Base-by-base conservation (phyloP, 2,113 vertebrate genomes). In the Rynchops niger region DNA sequence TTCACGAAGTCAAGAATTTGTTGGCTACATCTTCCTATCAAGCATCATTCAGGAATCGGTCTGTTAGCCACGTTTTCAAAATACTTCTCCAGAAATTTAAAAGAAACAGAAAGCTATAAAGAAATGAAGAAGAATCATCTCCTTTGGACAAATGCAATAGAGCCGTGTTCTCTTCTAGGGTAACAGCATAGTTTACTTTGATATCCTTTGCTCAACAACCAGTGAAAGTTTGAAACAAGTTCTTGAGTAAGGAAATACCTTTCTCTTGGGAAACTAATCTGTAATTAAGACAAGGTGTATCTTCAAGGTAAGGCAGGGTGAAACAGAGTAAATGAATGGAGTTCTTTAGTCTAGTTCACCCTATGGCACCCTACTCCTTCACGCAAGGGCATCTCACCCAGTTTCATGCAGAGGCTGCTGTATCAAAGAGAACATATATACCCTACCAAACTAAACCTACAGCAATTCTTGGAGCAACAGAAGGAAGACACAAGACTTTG, bases 261-360 rank as follows among this genome's bases (percentile, higher is more conserved):
- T 82, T 71, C 43, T 55, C 22, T 42, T 26, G 22, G 30, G 45
- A 77, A 82, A 82, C 15, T 34, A 34, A 53, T 55, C 45, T 65
- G 30, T 29, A 66, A 61, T 55, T 16, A 61, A 72, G 77, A 38
- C 22, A 9, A 8, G 8, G 47, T 34, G 11, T 38, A 49, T 36
- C 30, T 66, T 29, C 43, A 49, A 53, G 15, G n/a, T 53, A 86
- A 82, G 34, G 19, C 58, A 77, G 19, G 6, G 30, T 53, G 45
- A 86, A 59, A 49, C 4, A 0, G 0, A 43, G 23, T 56, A n/a
- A 74, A 45, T 2, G 1, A 52, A 52, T 1, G 1, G 16, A 70
- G 38, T 47, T 70, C 21, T 58, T 70, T 23, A 32, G 45, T 27
- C 58, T 72, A 42, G 29, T 70, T 77, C 25, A 59, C 15, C 9